phyloP scores from a whole-genome alignment of 2,113 vertebrate genomes.

The Heptranchias perlo region DNA sequence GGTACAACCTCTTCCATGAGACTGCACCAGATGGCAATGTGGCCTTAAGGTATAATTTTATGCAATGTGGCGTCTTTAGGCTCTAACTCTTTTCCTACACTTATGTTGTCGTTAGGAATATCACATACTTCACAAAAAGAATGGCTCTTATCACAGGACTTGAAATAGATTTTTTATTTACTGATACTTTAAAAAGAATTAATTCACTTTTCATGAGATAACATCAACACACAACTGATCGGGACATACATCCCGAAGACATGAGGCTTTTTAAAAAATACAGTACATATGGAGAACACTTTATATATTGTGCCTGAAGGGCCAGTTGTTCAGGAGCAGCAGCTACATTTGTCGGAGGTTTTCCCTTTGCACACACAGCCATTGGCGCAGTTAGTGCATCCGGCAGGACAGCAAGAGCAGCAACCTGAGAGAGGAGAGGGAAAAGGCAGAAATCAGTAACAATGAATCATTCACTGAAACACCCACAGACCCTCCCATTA shows the following conservation, averaged over 20 bases:
- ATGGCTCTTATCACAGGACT: neutral
- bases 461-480: neutral
- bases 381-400: constrained; percentile 80
- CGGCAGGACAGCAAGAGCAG: constrained; percentile 78
- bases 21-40: neutral
- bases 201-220: neutral
- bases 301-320: neutral
- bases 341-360: constrained; percentile 60
- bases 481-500: neutral
- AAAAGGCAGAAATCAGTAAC: accelerated
- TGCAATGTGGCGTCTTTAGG: neutral
- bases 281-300: neutral
- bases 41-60: neutral
- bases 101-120: neutral
- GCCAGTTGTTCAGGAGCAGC: constrained; percentile 63
- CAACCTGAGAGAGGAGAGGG: constrained; percentile 60
- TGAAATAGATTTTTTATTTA: neutral
- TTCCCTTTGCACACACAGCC: constrained; percentile 84
- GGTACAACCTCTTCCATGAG: neutral
- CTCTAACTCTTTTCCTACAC: neutral
- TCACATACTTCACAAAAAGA: neutral
- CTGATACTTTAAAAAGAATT: neutral
- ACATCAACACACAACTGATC: neutral
- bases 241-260: neutral
- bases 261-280: neutral